A percentile compares a stretch with the other conserved stretches of the same genome.
Conservation (phyloP, 2,888 invertebrate genomes). For the Trichopoda pennipes region DNA sequence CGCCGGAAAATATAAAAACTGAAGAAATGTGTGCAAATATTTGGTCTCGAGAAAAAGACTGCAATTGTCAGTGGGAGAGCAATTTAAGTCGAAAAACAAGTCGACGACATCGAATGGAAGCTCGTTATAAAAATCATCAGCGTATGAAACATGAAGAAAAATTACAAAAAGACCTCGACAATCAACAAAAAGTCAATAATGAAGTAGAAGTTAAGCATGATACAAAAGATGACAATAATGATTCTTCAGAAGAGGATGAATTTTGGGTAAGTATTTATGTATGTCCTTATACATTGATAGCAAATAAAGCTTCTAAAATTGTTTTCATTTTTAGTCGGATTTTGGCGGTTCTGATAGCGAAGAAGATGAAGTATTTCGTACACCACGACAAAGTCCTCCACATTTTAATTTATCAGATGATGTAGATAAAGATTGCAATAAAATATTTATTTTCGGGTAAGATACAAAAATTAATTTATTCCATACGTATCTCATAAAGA, state of each 20-base stretch:
- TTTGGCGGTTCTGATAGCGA: slow-evolving; percentile 73
- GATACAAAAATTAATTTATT: slow-evolving; percentile 64
- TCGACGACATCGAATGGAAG: slow-evolving; percentile 81
- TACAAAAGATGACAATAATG: slow-evolving; percentile 31
- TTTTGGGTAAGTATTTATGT: slow-evolving; percentile 73
- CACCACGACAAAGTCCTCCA: slow-evolving; percentile 83
- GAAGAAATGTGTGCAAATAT: slow-evolving; percentile 83
- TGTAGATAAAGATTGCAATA: slow-evolving; percentile 81
- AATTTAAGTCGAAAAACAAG: slow-evolving; percentile 77
- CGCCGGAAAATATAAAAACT: slow-evolving; percentile 82
- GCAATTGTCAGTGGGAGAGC: slow-evolving; percentile 85
- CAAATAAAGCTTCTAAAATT: background rate
- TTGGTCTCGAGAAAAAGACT: slow-evolving; percentile 84
- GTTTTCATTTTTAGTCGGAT: slow-evolving; percentile 72
- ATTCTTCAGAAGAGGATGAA: slow-evolving; percentile 72
- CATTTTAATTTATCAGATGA: slow-evolving; percentile 69
- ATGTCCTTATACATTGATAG: too few species aligned
- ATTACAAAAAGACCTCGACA: slow-evolving; percentile 22
- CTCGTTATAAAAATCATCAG: slow-evolving; percentile 73
- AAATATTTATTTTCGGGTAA: slow-evolving; percentile 86
- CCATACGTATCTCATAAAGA: background rate
- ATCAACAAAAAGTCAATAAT: slow-evolving; percentile 8
- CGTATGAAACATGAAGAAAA: slow-evolving; percentile 68
- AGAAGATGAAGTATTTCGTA: slow-evolving; percentile 83
- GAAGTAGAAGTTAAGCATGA: slow-evolving; percentile 47